Percentiles rank a stretch among this genome's conserved stretches.
Conservation (phyloP, 2,797 vertebrate species). For the Crypturellus tataupa region DNA sequence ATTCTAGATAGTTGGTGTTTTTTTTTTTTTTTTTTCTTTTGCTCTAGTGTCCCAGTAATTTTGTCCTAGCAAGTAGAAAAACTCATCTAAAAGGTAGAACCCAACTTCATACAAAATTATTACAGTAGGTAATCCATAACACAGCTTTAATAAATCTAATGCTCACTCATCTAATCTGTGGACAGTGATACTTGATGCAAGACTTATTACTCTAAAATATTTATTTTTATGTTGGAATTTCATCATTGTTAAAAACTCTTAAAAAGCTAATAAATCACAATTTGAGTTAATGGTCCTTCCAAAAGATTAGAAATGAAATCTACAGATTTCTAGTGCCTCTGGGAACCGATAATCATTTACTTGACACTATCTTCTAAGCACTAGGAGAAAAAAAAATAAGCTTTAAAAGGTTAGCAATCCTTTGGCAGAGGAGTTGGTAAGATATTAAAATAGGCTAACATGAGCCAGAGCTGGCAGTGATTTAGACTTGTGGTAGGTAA, state of each 20-base stretch:
- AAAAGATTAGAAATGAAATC: neutral
- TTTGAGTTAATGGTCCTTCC: neutral
- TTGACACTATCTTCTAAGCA: neutral
- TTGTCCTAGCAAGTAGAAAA: neutral
- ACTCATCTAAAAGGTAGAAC: neutral
- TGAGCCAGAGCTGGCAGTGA: constrained; percentile 44
- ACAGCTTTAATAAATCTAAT: neutral
- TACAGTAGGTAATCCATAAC: neutral
- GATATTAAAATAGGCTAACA: constrained; percentile 45
- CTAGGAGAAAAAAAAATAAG: neutral
- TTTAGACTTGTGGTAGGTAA: constrained; percentile 72
- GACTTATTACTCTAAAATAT: neutral
- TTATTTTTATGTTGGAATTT: neutral
- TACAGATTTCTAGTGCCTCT: neutral
- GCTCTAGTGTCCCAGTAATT: neutral
- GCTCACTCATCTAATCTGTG: neutral
- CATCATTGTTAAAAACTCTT: neutral
- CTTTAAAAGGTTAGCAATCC: constrained; percentile 22
- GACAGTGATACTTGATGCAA: neutral
- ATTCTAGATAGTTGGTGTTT: neutral
- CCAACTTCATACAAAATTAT: neutral
- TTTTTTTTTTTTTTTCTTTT: neutral
- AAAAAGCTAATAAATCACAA: constrained; percentile 5
- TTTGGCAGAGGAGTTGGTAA: constrained; percentile 31
- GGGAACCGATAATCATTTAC: neutral